These are phyloP conservation scores for Ypsolopha sequella DNA, from an alignment of 2,888 invertebrate genomes.

Conservation along the genomic window DNA sequence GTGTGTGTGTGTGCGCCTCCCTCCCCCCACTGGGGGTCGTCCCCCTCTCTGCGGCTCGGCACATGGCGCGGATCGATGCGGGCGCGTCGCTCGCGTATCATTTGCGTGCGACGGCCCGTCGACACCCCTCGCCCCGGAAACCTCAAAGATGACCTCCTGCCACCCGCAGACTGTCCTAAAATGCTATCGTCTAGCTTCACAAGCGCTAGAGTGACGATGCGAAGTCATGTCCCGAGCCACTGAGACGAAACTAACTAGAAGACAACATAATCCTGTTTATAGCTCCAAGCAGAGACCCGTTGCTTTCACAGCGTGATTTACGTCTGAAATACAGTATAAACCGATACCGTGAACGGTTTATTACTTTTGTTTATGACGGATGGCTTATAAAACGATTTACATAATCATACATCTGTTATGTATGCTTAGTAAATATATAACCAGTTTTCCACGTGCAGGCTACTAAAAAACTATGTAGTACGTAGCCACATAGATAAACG, in stretches of 20 bases:
- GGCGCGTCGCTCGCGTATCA: conserved; percentile 51
- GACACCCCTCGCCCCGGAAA: conserved; percentile 26
- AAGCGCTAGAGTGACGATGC: not conserved
- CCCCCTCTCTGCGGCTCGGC: conserved; percentile 8
- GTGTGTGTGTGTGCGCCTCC: conserved; percentile 39
- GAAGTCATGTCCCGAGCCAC: not conserved
- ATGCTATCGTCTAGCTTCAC: conserved; percentile 9
- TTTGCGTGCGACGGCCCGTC: conserved; percentile 51
- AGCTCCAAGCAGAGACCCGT: not conserved
- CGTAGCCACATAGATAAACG: not conserved
- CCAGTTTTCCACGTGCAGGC: too few relatives aligned
- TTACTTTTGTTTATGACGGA: too few relatives aligned
- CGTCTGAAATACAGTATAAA: not conserved
- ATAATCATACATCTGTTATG: too few relatives aligned
- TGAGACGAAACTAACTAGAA: not conserved
- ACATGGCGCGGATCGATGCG: conserved; percentile 58
- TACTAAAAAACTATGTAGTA: not conserved
- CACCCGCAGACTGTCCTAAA: conserved; percentile 18
- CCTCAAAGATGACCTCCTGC: conserved; percentile 24
- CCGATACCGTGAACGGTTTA: too few relatives aligned
- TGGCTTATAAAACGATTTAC: too few relatives aligned
- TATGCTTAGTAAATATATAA: too few relatives aligned
- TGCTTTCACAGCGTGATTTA: not conserved
- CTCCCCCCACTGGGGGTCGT: conserved; percentile 26
- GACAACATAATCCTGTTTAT: conserved; percentile 1